Base-by-base conservation (phyloP, 2,888 invertebrate genomes). In the Orchesellides sinensis region DNA sequence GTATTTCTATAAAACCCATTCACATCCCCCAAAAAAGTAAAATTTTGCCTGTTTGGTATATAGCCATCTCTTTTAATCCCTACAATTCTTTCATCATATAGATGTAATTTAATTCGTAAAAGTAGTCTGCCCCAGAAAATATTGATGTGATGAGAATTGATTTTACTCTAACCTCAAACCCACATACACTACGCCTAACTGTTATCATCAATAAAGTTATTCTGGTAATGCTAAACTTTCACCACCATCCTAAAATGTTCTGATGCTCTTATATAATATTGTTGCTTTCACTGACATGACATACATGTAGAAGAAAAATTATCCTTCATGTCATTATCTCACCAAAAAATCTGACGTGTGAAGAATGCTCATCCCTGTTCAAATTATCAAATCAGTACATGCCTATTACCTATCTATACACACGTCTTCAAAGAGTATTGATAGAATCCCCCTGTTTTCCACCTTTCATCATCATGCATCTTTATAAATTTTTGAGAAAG, bases 111-210 rank as follows among this genome's bases (percentile, higher is more conserved):
- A 35, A 63, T 63, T 35, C 63, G 12, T 19, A 17, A 27, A 61
- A 65, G 65, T 40, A 65, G 65, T 23, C 65, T 65, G 65, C 12
- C 65, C 40, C 10, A 27, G 32, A 61, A 65, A 35, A 66, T 47
- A 66, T 66, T 66, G 25, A 49, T 66, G 54, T 32, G 69, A 27
- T 49, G 63, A 63, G 61, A 61, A 61, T 63, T 61, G 73, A 73
- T 73, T 73, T 73, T 52, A 5, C 63, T 49, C 63, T 49, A 73
- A 61, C 47, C 61, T 72, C 40, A 17, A n/a, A n/a, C n/a, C n/a
- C n/a, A n/a, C n/a, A n/a, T n/a, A 47, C 8, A 14, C n/a, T 17
- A 47, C n/a, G 47, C 23, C 23, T 21, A 23, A 54, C 54, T 54
- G 19, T 54, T 21, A 4, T 23, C 54, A 54, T 54, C 52, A 47